Conservation (phyloP, 1,140 invertebrate genomes). For the Thalassaphorura encarpata region DNA sequence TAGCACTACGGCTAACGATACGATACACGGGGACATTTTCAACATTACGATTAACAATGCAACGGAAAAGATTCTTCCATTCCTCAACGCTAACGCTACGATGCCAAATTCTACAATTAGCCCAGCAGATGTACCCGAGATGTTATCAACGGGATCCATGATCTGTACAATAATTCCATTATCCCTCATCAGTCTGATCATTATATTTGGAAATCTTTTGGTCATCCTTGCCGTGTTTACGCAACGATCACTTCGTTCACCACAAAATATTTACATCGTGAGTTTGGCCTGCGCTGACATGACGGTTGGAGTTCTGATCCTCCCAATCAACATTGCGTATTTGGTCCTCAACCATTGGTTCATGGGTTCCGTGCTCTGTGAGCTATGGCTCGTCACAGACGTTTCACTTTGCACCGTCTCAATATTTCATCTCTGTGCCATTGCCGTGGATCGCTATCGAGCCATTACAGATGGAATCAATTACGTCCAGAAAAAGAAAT, state of each 20-base stretch:
- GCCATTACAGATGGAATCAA: slow-evolving; percentile 53
- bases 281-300: slow-evolving; percentile 13
- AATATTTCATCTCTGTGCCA: slow-evolving; percentile 71
- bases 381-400: slow-evolving; percentile 4
- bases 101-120: too few relatives aligned
- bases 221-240: slow-evolving; percentile 15
- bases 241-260: slow-evolving; percentile 4
- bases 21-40: too few relatives aligned
- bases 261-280: slow-evolving; percentile 17
- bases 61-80: too few relatives aligned
- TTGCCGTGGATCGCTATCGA: slow-evolving; percentile 43
- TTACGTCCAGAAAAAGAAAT: slow-evolving; percentile 48
- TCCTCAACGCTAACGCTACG: too few relatives aligned
- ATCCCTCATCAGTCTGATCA: not conserved
- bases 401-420: slow-evolving; percentile 46
- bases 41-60: too few relatives aligned
- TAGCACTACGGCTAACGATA: too few relatives aligned
- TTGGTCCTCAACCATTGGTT: slow-evolving; percentile 2
- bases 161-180: slow-evolving; percentile 3
- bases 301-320: slow-evolving; percentile 5
- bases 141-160: not conserved
- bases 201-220: slow-evolving; percentile 20
- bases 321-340: slow-evolving; percentile 14
- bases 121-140: not conserved
- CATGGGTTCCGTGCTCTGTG: not conserved